Conservation (phyloP, 2,797 vertebrate genomes). For the Sebastes steindachneri region DNA sequence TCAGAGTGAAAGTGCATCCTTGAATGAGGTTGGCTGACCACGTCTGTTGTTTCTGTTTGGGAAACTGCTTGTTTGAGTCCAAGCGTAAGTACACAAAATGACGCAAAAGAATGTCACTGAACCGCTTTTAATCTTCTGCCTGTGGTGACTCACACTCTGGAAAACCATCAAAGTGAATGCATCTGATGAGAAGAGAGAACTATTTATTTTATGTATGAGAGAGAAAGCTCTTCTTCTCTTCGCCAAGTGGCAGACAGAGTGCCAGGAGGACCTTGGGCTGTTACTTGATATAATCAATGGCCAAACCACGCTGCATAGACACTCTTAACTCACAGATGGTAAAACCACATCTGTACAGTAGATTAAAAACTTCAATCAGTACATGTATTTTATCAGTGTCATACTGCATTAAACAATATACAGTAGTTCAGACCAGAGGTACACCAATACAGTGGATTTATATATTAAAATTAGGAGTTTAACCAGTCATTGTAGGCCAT, state of each 20-base stretch:
- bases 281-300: slow-evolving; percentile 40
- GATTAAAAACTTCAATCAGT: slow-evolving; percentile 3
- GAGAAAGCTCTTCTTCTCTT: slow-evolving; percentile 11
- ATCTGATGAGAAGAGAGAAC: not conserved
- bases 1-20: slow-evolving; percentile 9
- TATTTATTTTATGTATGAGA: not conserved
- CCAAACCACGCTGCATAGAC: slow-evolving; percentile 1
- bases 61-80: slow-evolving; percentile 48
- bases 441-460: not conserved
- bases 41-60: slow-evolving; percentile 32
- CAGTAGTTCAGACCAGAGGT: not conserved
- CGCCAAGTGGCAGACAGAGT: slow-evolving; percentile 28
- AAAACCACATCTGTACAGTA: slow-evolving; percentile 6
- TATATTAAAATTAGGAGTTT: not conserved
- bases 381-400: not conserved
- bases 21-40: slow-evolving; percentile 13
- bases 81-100: slow-evolving; percentile 50
- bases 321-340: slow-evolving; percentile 1
- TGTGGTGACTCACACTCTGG: slow-evolving; percentile 52
- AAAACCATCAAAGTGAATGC: slow-evolving; percentile 45
- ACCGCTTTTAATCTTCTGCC: slow-evolving; percentile 26
- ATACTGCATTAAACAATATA: not conserved
- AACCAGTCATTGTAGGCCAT: not conserved
- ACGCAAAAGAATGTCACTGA: slow-evolving; percentile 46
- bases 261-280: slow-evolving; percentile 30